Evolutionary conservation across 2,888 invertebrate genomes (phyloP), one percentile per base, ranked within the genome.

Genomic region (Neocrepidodera transversa): DNA sequence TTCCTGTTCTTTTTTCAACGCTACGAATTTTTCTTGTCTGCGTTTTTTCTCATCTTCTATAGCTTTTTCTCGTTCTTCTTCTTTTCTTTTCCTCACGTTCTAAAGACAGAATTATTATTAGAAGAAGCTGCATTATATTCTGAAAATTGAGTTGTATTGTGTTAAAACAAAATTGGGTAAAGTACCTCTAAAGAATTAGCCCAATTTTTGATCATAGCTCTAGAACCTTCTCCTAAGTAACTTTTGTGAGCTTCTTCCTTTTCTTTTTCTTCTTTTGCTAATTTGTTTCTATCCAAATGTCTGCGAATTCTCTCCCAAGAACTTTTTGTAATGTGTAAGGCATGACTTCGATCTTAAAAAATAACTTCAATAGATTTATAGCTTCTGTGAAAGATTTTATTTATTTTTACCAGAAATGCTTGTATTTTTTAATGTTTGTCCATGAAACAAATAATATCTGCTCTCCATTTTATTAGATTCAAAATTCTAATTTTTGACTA

Each of bases 131-230:
- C n/a, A n/a, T n/a, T n/a, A n/a, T n/a, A n/a, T n/a, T n/a, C n/a
- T n/a, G n/a, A n/a, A n/a, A n/a, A n/a, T n/a, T n/a, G n/a, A n/a
- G n/a, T n/a, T n/a, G n/a, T n/a, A n/a, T n/a, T n/a, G n/a, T n/a
- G n/a, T n/a, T n/a, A n/a, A n/a, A n/a, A n/a, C n/a, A n/a, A n/a
- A n/a, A n/a, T n/a, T n/a, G n/a, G n/a, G n/a, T n/a, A n/a, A n/a
- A n/a, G 32, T 69, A 79, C 80, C 70, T 80, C 77, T 30, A 79
- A 68, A 0, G 80, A 80, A 38, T 80, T 78, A n/a, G 74, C 76
- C 82, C 81, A 83, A 50, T 71, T 73, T 62, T 76, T 75, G 0
- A 79, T 81, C 78, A 83, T 78, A 7, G 74, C 72, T 36, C 78
- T 74, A 0, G 80, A 81, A 0, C 75, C 79, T 11, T 80, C 73